Conservation (phyloP, 2,113 vertebrate genomes). For the Noctilio leporinus region DNA sequence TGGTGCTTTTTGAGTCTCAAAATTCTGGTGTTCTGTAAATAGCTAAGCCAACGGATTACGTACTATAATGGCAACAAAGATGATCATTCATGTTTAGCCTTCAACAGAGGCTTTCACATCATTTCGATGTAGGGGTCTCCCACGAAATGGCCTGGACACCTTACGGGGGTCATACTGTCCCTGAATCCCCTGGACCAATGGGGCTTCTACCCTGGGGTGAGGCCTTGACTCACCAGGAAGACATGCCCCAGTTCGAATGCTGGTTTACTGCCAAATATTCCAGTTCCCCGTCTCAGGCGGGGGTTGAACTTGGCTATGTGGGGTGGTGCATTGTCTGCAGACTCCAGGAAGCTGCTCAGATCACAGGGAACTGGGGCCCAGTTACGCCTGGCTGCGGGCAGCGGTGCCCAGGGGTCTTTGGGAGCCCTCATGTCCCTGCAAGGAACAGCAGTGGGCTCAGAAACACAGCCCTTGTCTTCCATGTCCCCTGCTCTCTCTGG, state of each 20-base stretch:
- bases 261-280: background rate
- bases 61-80: fast-evolving
- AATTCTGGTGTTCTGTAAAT: background rate
- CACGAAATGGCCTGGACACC: too few species aligned
- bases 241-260: background rate
- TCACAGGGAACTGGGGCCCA: background rate
- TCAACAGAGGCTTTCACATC: fast-evolving
- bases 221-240: background rate
- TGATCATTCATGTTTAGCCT: background rate
- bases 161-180: fast-evolving
- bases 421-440: fast-evolving
- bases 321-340: too few species aligned
- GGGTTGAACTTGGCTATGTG: fast-evolving
- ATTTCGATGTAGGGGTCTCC: background rate
- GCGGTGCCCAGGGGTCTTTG: background rate
- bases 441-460: background rate
- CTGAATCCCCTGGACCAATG: fast-evolving
- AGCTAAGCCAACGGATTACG: too few species aligned
- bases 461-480: fast-evolving
- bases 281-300: background rate
- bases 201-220: fast-evolving
- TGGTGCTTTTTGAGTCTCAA: too few species aligned
- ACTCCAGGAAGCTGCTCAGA: fast-evolving
- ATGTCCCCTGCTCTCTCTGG: background rate
- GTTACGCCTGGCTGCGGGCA: too few species aligned